A percentile compares a stretch with the other conserved stretches of the same genome.
phyloP scores from a whole-genome alignment of 2,888 invertebrate species.

The Linnaemya tessellans region DNA sequence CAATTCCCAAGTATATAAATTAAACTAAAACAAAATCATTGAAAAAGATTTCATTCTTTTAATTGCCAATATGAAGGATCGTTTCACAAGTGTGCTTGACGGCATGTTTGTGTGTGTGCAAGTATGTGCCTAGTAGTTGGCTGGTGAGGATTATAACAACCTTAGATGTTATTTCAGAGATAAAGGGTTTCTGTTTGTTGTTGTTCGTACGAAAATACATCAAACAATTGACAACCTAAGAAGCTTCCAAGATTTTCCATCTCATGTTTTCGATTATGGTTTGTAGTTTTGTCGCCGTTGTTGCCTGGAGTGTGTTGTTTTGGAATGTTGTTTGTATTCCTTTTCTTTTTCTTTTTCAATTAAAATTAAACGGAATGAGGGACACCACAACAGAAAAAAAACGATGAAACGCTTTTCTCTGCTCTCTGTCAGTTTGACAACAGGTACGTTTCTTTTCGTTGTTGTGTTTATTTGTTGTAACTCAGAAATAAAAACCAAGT shows the following conservation, averaged over 20 bases:
- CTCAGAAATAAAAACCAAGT: conserved; percentile 49
- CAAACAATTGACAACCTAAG: conserved; percentile 72
- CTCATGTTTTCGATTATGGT: conserved; percentile 31
- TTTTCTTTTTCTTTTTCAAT: background rate
- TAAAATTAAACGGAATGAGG: conserved; percentile 39
- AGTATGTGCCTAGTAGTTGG: conserved; percentile 15
- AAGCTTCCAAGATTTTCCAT: conserved; percentile 55
- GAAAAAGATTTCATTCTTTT: conserved; percentile 36
- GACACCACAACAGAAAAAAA: background rate
- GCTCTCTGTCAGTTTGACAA: conserved; percentile 57
- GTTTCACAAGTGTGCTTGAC: background rate
- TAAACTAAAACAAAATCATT: too few relatives aligned
- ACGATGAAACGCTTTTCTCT: conserved; percentile 13
- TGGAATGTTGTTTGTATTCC: conserved; percentile 35
- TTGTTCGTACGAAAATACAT: conserved; percentile 64
- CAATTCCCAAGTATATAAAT: too few relatives aligned
- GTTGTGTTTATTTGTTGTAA: conserved; percentile 34
- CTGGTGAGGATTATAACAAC: conserved; percentile 66
- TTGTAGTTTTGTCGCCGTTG: background rate
- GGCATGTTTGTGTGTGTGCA: background rate
- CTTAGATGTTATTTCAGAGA: conserved; percentile 70
- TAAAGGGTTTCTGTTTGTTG: conserved; percentile 67
- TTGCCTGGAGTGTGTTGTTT: conserved; percentile 8
- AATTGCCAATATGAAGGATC: background rate
- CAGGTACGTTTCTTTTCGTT: conserved; percentile 36